Evolutionary conservation across 2,113 vertebrate genomes (phyloP), one percentile per base, ranked within the genome.

Genomic region (Pavo muticus): DNA sequence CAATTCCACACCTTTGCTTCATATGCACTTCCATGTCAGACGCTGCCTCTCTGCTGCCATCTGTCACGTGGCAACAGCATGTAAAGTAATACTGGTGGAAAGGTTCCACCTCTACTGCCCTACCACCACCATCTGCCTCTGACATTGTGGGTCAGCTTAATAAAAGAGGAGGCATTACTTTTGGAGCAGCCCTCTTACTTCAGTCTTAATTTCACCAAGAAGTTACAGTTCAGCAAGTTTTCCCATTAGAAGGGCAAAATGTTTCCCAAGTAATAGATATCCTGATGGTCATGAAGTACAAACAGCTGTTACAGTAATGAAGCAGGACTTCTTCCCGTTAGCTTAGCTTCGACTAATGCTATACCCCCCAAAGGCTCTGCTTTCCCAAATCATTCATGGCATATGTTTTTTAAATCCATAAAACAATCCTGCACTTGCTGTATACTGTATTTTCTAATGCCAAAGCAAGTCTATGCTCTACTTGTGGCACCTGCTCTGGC

Each of bases 401-500:
- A 85, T 42, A 70, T 21, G 59, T 59, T 57, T 87, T 89, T 70
- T 37, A 93, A 87, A 88, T 75, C 87, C 59, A 11, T 89, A 77
- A 50, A n/a, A 83, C 42, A 56, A 8, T 50, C 72, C 54, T 79
- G 40, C 9, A 5, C 65, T 79, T 13, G 3, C 54, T 84, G 48
- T 88, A 63, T 91, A 85, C 54, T 48, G 48, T 73, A 5, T 0
- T 39, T 93, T 92, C 88, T 83, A 87, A 94, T 85, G 91, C 94
- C 87, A 95, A 30, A 72, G 93, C n/a, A 73, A 70, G 91, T 93
- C 87, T 87, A 73, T 94, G 70, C 84, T 87, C 67, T 91, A 1
- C 91, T 79, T 76, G 74, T 76, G 74, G 81, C 93, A 95, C 84
- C 96, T 95, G 91, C 88, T 93, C 77, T 69, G 67, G 68, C 67